Conservation (phyloP, 1,140 invertebrate genomes). For the Drosophila azteca region DNA sequence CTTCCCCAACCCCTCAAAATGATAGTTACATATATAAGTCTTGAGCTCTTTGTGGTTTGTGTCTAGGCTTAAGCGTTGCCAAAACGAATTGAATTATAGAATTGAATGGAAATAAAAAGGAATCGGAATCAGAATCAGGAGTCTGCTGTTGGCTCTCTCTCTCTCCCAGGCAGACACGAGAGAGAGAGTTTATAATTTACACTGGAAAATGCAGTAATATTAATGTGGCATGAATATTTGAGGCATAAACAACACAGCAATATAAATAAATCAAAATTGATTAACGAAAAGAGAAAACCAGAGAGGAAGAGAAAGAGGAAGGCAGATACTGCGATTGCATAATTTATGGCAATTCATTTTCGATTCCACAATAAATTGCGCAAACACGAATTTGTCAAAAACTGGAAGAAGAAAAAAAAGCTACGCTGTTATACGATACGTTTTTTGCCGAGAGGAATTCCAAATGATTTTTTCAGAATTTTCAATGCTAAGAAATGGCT, state of each 20-base stretch:
- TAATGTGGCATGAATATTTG: neutral
- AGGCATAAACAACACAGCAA: slow-evolving; percentile 18
- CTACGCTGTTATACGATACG: too few species aligned
- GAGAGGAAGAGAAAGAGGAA: neutral
- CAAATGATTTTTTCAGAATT: too few species aligned
- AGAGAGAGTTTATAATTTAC: neutral
- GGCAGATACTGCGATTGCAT: neutral
- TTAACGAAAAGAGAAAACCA: neutral
- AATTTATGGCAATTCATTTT: neutral
- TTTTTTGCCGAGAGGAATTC: too few species aligned
- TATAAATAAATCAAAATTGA: slow-evolving; percentile 24
- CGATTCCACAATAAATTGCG: neutral
- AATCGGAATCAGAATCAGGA: too few species aligned
- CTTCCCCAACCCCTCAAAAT: neutral
- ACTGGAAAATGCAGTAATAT: neutral
- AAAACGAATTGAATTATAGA: slow-evolving; percentile 66
- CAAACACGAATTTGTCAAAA: neutral
- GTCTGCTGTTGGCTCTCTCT: too few species aligned
- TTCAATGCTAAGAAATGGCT: too few species aligned
- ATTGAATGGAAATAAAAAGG: slow-evolving; percentile 16
- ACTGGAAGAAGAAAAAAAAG: neutral
- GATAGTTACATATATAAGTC: slow-evolving; percentile 52
- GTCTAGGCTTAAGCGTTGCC: slow-evolving; percentile 76
- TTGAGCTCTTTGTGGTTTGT: slow-evolving; percentile 73
- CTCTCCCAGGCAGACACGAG: too few species aligned